phyloP scores from a whole-genome alignment of 2,888 invertebrate genomes.

The Eupithecia inturbata region DNA sequence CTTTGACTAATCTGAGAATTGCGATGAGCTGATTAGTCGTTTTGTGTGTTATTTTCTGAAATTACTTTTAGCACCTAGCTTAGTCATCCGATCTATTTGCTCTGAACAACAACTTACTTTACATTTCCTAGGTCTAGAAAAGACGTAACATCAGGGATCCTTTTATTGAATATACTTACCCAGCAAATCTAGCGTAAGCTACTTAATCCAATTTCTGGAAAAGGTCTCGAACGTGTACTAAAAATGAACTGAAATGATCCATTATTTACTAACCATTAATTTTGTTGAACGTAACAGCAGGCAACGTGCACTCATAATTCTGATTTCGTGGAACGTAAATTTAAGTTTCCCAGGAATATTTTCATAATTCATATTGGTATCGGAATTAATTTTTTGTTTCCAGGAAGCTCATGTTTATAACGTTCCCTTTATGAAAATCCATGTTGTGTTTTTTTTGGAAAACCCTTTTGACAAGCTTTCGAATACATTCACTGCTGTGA shows the following conservation, averaged over 20 bases:
- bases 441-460: not conserved
- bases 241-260: slow-evolving; percentile 9
- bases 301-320: slow-evolving; percentile 20
- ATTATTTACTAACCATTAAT: slow-evolving; percentile 18
- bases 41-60: not conserved
- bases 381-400: not conserved
- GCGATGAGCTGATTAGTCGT: not conserved
- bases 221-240: not conserved
- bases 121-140: not conserved
- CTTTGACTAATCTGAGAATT: not conserved
- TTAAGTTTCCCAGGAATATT: slow-evolving; percentile 10
- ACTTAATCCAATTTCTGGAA: slow-evolving; percentile 7
- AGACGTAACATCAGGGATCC: not conserved
- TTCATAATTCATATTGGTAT: slow-evolving; percentile 1
- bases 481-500: not conserved
- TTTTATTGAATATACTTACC: not conserved
- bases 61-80: no score
- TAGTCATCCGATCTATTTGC: not conserved
- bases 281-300: slow-evolving; percentile 6
- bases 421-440: not conserved
- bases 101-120: not conserved
- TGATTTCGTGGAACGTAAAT: slow-evolving; percentile 4
- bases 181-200: not conserved
- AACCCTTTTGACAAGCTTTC: not conserved
- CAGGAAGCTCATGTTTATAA: not conserved